Evolutionary conservation across 1,140 invertebrate species (phyloP).

Genomic region (Pteromalus puparum): DNA sequence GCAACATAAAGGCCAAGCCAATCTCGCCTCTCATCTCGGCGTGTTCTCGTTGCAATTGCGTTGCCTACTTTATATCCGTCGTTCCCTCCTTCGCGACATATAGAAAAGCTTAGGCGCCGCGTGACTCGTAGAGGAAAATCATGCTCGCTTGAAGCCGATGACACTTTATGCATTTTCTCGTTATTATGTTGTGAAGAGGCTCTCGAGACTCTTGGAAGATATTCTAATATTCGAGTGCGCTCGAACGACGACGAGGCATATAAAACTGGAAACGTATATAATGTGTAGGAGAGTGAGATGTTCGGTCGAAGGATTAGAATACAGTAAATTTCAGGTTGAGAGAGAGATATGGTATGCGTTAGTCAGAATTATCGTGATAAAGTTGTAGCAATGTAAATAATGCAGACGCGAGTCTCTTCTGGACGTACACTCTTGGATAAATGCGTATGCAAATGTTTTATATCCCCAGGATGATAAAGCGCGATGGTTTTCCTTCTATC

Average conservation of each 20-base stretch:
- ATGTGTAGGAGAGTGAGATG: neutral
- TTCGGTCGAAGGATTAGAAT: neutral
- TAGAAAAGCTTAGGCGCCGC: conserved; percentile 22
- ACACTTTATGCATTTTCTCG: neutral
- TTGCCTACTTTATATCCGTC: conserved; percentile 52
- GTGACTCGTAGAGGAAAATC: neutral
- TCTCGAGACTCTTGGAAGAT: neutral
- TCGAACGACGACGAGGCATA: neutral
- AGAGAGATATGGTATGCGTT: neutral
- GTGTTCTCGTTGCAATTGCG: conserved; percentile 55
- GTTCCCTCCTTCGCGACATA: conserved; percentile 17
- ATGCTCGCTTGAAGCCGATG: neutral
- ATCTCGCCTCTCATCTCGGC: conserved; percentile 61
- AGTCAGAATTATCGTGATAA: conserved; percentile 25
- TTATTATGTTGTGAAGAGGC: neutral
- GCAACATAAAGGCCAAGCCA: conserved; percentile 58
- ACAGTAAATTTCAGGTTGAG: conserved; percentile 6
- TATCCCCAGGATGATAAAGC: neutral
- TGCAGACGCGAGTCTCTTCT: neutral
- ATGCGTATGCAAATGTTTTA: neutral
- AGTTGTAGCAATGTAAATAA: conserved; percentile 22
- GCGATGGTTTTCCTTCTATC: neutral
- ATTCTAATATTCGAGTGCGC: neutral
- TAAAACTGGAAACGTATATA: conserved; percentile 4
- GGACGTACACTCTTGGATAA: neutral